Conservation (phyloP, 2,797 vertebrate genomes). For the Ataeniobius toweri region DNA sequence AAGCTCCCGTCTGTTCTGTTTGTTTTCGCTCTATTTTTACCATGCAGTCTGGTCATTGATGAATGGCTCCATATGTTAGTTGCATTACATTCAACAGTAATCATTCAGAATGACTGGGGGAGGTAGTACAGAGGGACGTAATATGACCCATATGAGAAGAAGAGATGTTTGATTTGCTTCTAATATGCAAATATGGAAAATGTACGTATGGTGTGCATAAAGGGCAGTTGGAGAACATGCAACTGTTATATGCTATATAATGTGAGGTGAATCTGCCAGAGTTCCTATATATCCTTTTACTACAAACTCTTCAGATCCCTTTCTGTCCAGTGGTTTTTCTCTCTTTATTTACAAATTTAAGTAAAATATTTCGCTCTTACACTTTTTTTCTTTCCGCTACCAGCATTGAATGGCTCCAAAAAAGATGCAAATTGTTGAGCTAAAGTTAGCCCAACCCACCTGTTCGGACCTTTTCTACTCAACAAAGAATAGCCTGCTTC, state of each 20-base stretch:
- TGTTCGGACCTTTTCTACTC: conserved; percentile 12
- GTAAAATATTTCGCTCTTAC: not conserved
- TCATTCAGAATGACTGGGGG: conserved; percentile 38
- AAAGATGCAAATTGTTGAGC: conserved; percentile 8
- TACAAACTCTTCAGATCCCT: not conserved
- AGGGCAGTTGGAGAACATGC: too few species aligned
- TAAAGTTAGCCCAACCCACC: conserved; percentile 2
- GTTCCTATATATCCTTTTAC: not conserved
- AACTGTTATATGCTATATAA: too few species aligned
- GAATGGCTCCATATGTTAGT: conserved; percentile 71
- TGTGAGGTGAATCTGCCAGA: not conserved
- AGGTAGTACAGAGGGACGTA: conserved; percentile 20
- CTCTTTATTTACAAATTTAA: not conserved
- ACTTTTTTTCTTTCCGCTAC: not conserved
- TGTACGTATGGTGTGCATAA: too few species aligned
- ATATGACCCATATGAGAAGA: conserved; percentile 5
- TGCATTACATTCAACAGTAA: conserved; percentile 60
- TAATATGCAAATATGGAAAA: not conserved
- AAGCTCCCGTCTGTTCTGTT: conserved; percentile 55
- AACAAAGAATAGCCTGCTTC: conserved; percentile 32
- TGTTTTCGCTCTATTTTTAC: conserved; percentile 78
- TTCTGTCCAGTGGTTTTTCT: not conserved
- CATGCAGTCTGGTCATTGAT: conserved; percentile 61
- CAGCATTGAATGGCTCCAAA: conserved; percentile 3
- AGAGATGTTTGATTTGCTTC: not conserved